These are phyloP conservation scores for Sebastes hubbsi DNA, from an alignment of 2,797 vertebrate genomes.

Conservation along the genomic window DNA sequence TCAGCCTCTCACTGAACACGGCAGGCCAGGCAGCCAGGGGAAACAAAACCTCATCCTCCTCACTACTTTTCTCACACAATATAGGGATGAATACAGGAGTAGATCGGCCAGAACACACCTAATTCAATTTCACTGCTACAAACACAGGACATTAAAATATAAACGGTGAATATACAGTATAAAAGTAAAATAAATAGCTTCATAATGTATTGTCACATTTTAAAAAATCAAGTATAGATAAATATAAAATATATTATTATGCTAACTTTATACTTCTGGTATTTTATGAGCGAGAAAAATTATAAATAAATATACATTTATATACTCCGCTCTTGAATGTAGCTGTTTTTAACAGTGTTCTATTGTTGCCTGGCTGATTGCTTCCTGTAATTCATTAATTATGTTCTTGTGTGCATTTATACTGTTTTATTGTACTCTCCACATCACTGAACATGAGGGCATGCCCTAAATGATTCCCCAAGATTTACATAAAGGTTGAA, in stretches of 20 bases:
- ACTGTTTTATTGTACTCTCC: too few species aligned
- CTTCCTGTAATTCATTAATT: too few species aligned
- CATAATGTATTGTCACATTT: background rate
- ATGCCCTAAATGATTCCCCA: too few species aligned
- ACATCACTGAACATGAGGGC: too few species aligned
- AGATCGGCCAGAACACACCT: background rate
- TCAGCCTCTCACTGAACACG: background rate
- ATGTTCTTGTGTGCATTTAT: too few species aligned
- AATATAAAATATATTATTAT: background rate
- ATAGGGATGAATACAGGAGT: background rate
- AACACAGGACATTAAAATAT: background rate
- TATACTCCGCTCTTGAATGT: too few species aligned
- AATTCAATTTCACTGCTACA: background rate
- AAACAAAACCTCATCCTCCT: background rate
- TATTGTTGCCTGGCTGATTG: too few species aligned
- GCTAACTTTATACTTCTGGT: background rate
- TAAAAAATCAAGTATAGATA: too few species aligned
- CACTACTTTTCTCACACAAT: background rate
- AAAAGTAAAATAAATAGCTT: background rate
- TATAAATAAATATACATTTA: background rate
- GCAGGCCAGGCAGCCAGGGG: background rate
- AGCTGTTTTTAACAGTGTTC: too few species aligned
- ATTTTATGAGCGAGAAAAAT: background rate
- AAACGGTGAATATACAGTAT: background rate
- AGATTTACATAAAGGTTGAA: too few species aligned